These are phyloP conservation scores for Platyscapa corneri DNA, from an alignment of 1,140 invertebrate genomes.

Conservation along the genomic window DNA sequence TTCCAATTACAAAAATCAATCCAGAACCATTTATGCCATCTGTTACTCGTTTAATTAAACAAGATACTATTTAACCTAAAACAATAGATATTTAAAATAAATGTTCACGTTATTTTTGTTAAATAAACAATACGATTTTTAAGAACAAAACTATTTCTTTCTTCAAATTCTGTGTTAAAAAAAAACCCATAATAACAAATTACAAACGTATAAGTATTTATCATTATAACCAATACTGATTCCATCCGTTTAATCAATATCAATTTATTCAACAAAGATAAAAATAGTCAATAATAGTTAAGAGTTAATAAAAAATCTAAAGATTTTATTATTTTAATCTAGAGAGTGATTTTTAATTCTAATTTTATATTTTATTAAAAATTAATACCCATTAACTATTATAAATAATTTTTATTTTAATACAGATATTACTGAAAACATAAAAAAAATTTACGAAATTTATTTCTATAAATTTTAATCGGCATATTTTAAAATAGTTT, in stretches of 20 bases:
- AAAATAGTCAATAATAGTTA: neutral
- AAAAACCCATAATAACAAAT: neutral
- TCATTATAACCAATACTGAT: neutral
- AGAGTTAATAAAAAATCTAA: neutral
- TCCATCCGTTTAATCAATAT: neutral
- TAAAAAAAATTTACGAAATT: no score
- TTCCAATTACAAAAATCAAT: neutral
- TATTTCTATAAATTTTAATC: no score
- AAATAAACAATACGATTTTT: constrained; percentile 29
- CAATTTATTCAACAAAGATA: neutral
- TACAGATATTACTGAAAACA: no score
- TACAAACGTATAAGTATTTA: neutral
- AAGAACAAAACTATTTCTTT: constrained; percentile 26
- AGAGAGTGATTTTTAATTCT: no score
- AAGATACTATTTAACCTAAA: constrained; percentile 5
- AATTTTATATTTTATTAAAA: no score
- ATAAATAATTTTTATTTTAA: no score
- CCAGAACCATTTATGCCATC: constrained; percentile 16
- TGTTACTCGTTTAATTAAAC: constrained; percentile 19
- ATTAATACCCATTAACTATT: no score
- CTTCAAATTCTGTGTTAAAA: neutral
- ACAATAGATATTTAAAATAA: constrained; percentile 6
- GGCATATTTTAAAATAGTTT: no score
- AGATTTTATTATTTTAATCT: no score
- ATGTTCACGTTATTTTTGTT: neutral